phyloP scores from a whole-genome alignment of 2,797 vertebrate species.

The Schizothorax lantsangensis region DNA sequence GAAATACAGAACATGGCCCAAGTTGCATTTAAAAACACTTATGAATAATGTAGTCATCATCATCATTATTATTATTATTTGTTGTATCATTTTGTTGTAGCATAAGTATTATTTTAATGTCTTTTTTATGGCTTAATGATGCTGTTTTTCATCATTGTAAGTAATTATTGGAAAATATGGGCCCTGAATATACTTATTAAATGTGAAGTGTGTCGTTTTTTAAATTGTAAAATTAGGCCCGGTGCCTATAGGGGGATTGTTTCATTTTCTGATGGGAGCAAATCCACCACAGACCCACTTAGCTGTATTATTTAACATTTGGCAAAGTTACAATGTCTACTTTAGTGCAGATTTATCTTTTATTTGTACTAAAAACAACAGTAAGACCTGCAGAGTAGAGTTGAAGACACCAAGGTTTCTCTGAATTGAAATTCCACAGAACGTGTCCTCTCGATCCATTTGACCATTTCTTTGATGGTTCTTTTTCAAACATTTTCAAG shows the following conservation, averaged over 20 bases:
- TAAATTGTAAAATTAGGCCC: background rate
- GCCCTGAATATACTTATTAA: background rate
- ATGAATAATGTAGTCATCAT: slow-evolving; percentile 16
- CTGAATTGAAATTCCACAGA: background rate
- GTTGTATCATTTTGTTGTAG: background rate
- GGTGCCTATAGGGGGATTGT: background rate
- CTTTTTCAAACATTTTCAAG: slow-evolving; percentile 22
- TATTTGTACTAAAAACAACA: background rate
- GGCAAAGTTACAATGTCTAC: background rate
- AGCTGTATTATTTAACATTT: background rate
- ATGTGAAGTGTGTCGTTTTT: background rate
- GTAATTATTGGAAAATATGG: background rate
- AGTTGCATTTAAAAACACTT: slow-evolving; percentile 19
- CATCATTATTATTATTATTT: background rate
- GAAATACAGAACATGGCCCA: slow-evolving; percentile 47
- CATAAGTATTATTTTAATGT: background rate
- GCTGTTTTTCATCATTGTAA: background rate
- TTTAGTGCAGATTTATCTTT: background rate
- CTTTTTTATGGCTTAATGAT: background rate
- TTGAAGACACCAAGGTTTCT: background rate
- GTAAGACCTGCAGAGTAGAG: background rate
- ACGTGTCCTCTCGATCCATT: background rate
- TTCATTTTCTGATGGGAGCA: background rate
- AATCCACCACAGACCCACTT: background rate
- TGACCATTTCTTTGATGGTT: background rate